phyloP scores from a whole-genome alignment of 2,888 invertebrate species.

The Mesorhabditis spiculigera region DNA sequence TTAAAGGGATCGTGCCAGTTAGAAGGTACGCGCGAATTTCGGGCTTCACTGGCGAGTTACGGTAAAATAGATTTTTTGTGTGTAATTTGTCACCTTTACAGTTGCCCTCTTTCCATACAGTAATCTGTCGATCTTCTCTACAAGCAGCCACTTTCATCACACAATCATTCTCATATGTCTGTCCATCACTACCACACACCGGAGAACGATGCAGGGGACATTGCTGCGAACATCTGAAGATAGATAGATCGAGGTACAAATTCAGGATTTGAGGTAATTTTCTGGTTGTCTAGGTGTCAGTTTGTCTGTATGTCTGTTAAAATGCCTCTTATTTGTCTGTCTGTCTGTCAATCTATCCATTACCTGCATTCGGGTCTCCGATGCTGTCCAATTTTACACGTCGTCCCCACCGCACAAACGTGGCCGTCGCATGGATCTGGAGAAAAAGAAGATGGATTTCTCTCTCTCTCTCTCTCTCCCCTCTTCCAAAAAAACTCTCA shows the following conservation, averaged over 20 bases:
- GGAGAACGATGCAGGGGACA: conserved; percentile 76
- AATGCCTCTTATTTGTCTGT: no score
- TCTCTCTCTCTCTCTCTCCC: no score
- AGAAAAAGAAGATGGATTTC: not conserved
- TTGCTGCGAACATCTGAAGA: conserved; percentile 74
- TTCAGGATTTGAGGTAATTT: no score
- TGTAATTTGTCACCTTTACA: conserved; percentile 68
- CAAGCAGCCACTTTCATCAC: conserved; percentile 77
- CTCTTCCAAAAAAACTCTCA: no score
- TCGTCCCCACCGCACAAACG: conserved; percentile 75
- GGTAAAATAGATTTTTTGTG: no score
- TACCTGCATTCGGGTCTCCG: conserved; percentile 74
- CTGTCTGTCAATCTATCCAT: no score
- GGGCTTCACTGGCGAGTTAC: no score
- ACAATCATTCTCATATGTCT: conserved; percentile 73
- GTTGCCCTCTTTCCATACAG: conserved; percentile 75
- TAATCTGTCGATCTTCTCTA: conserved; percentile 69
- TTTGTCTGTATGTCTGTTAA: no score
- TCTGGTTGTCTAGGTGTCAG: no score
- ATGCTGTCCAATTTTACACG: conserved; percentile 76
- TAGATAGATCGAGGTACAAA: no score
- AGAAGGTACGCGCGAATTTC: no score
- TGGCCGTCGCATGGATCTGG: conserved; percentile 77
- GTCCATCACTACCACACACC: conserved; percentile 67
- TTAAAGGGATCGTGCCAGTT: no score